Evolutionary conservation across 2,113 vertebrate genomes (phyloP).

Genomic region (Alces alces): DNA sequence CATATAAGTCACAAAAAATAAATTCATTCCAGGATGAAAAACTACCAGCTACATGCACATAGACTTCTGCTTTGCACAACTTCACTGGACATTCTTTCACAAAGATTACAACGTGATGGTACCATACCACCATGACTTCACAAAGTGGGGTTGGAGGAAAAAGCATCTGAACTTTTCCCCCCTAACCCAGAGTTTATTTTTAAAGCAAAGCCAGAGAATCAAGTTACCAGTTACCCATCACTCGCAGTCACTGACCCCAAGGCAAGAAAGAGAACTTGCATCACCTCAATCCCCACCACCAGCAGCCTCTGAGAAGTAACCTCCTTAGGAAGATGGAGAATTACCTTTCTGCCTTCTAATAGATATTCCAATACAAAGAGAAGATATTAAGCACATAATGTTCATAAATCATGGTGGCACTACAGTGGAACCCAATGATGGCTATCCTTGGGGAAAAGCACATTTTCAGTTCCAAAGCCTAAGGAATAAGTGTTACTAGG

Average conservation of each 20-base stretch:
- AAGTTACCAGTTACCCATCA: background rate
- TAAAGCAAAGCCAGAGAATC: background rate
- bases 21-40: background rate
- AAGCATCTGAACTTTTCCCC: background rate
- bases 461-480: background rate
- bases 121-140: rapidly evolving
- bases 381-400: background rate
- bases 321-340: background rate
- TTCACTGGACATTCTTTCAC: background rate
- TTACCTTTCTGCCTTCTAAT: background rate
- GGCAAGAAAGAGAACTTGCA: background rate
- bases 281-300: background rate
- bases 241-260: background rate
- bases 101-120: rapidly evolving
- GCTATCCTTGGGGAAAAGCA: background rate
- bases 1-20: background rate
- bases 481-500: background rate
- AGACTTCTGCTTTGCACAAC: background rate
- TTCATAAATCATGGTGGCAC: background rate
- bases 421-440: background rate
- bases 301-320: rapidly evolving
- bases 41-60: no score
- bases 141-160: no score
- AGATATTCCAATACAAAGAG: background rate
- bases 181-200: background rate